phyloP scores from a whole-genome alignment of 2,797 vertebrate genomes.

The Staurois parvus region DNA sequence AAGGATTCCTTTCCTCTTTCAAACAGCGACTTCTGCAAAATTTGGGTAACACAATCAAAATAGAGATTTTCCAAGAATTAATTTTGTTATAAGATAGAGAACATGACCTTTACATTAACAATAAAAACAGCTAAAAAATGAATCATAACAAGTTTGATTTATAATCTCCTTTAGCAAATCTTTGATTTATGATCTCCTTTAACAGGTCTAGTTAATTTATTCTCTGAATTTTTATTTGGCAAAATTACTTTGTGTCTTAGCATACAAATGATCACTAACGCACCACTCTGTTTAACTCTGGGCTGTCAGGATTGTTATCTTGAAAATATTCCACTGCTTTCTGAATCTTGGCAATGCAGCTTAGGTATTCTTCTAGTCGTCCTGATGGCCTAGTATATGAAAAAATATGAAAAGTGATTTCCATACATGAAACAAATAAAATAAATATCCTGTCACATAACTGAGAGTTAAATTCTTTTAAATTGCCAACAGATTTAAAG shows the following conservation, averaged over 20 bases:
- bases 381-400: slow-evolving; percentile 84
- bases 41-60: not conserved
- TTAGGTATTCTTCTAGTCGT: slow-evolving; percentile 90
- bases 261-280: slow-evolving; percentile 20
- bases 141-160: too few relatives aligned
- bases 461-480: not conserved
- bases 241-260: too few relatives aligned
- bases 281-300: slow-evolving; percentile 97
- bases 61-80: too few relatives aligned
- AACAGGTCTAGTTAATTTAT: too few relatives aligned
- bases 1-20: slow-evolving; percentile 95
- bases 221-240: too few relatives aligned
- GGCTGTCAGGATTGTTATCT: slow-evolving; percentile 97
- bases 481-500: not conserved
- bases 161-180: too few relatives aligned
- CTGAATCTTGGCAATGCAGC: slow-evolving; percentile 94
- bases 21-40: slow-evolving; percentile 90
- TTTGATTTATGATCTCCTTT: too few relatives aligned
- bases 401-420: not conserved
- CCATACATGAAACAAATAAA: too few relatives aligned
- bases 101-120: too few relatives aligned
- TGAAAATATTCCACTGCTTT: slow-evolving; percentile 98
- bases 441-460: too few relatives aligned
- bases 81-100: too few relatives aligned
- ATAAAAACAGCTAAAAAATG: too few relatives aligned